Evolutionary conservation across 2,797 vertebrate genomes (phyloP).

Genomic region (Clarias laeviceps): DNA sequence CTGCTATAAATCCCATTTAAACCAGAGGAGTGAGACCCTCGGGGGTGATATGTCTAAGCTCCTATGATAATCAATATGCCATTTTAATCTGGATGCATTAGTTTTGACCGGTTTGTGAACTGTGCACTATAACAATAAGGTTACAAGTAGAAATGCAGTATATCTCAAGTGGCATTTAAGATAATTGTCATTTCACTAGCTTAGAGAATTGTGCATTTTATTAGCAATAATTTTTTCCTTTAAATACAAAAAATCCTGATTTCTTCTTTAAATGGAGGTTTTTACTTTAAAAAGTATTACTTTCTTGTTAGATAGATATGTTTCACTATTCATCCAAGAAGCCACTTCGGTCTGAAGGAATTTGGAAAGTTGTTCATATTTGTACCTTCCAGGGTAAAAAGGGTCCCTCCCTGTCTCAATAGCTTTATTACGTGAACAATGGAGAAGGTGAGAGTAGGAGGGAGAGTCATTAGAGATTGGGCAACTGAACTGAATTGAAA

Average conservation of each 20-base stretch:
- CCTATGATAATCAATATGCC: neutral
- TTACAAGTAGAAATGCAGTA: neutral
- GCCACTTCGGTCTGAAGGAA: too few species aligned
- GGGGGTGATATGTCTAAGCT: neutral
- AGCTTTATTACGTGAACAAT: too few species aligned
- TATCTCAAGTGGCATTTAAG: neutral
- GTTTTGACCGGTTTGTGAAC: neutral
- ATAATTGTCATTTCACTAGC: neutral
- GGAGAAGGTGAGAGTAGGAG: too few species aligned
- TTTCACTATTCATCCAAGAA: too few species aligned
- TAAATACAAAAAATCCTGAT: neutral
- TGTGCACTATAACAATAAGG: neutral
- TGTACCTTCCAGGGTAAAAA: too few species aligned
- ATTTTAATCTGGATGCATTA: neutral
- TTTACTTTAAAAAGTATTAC: neutral
- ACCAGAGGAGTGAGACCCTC: neutral
- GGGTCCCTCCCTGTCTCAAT: too few species aligned
- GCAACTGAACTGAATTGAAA: neutral
- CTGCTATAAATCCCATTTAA: neutral
- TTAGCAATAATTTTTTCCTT: neutral
- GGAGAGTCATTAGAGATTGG: too few species aligned
- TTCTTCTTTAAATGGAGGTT: neutral
- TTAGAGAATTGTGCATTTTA: neutral
- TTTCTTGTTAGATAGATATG: too few species aligned
- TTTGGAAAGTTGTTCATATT: too few species aligned